Evolutionary conservation across 1,140 invertebrate genomes (phyloP).

Genomic region (Drosophila kikkawai): DNA sequence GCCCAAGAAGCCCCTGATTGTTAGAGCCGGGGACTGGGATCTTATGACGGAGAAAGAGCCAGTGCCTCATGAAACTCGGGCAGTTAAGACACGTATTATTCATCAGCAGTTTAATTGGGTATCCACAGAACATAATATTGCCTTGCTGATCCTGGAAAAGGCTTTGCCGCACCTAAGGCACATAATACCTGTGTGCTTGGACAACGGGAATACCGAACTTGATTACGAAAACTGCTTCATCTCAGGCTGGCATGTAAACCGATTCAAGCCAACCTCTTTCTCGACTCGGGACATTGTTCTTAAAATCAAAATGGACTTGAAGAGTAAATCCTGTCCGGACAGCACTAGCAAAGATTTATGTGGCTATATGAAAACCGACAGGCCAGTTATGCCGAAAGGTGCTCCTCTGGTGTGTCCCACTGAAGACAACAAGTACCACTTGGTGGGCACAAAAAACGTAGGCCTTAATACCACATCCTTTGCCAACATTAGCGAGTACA

Average conservation of each 20-base stretch:
- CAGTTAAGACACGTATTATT: background rate
- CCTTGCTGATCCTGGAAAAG: background rate
- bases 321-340: background rate
- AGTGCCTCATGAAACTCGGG: slow-evolving; percentile 14
- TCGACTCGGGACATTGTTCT: background rate
- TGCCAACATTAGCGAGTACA: background rate
- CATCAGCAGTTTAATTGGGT: background rate
- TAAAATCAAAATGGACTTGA: background rate
- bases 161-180: background rate
- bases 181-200: background rate
- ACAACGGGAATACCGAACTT: background rate
- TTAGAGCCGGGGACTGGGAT: slow-evolving; percentile 49
- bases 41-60: background rate
- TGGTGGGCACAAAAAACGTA: slow-evolving; percentile 24
- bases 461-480: background rate
- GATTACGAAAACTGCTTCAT: background rate
- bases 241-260: slow-evolving; percentile 29
- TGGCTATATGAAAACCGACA: background rate
- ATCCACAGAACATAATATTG: background rate
- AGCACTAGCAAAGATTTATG: background rate
- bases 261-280: fast-evolving
- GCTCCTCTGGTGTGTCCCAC: slow-evolving; percentile 36
- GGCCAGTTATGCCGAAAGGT: background rate
- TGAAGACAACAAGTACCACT: background rate
- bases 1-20: background rate